Evolutionary conservation across 2,888 invertebrate species (phyloP).

Genomic region (Conops quadrifasciatus): DNA sequence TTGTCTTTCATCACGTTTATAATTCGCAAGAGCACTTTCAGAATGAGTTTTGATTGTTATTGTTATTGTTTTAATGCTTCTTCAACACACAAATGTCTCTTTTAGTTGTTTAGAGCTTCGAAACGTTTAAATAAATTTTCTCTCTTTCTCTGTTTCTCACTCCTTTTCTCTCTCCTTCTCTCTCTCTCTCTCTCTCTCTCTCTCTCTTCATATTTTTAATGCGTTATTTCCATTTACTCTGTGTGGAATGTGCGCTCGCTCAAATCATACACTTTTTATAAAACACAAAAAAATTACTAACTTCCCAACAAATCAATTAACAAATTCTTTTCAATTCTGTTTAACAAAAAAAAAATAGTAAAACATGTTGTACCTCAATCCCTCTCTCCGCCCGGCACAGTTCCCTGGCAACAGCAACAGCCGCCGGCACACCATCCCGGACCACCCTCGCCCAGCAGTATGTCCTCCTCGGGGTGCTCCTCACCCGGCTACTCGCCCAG

Average conservation of each 20-base stretch:
- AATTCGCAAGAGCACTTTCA: conserved; percentile 21
- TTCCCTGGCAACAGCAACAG: conserved; percentile 69
- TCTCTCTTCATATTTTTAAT: conserved; percentile 38
- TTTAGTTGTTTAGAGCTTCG: conserved; percentile 21
- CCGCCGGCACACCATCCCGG: conserved; percentile 65
- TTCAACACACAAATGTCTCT: not conserved
- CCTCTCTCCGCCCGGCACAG: conserved; percentile 71
- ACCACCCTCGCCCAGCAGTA: conserved; percentile 73
- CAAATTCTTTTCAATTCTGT: conserved; percentile 20
- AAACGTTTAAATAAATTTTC: conserved; percentile 15
- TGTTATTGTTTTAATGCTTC: not conserved
- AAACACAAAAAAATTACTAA: conserved; percentile 6
- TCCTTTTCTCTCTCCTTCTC: conserved; percentile 3
- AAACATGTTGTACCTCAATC: conserved; percentile 74
- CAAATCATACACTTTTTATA: conserved; percentile 10
- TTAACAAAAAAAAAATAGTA: conserved; percentile 60
- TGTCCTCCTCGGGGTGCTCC: conserved; percentile 71
- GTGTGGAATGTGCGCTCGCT: conserved; percentile 36
- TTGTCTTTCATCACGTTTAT: not conserved
- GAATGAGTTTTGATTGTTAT: conserved; percentile 14
- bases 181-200: conserved; percentile 35
- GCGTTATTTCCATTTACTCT: not conserved
- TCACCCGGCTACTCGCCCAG: conserved; percentile 68
- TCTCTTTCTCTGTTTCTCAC: conserved; percentile 1
- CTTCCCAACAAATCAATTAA: conserved; percentile 4